phyloP scores from a whole-genome alignment of 2,113 vertebrate genomes.

The Indicator indicator region DNA sequence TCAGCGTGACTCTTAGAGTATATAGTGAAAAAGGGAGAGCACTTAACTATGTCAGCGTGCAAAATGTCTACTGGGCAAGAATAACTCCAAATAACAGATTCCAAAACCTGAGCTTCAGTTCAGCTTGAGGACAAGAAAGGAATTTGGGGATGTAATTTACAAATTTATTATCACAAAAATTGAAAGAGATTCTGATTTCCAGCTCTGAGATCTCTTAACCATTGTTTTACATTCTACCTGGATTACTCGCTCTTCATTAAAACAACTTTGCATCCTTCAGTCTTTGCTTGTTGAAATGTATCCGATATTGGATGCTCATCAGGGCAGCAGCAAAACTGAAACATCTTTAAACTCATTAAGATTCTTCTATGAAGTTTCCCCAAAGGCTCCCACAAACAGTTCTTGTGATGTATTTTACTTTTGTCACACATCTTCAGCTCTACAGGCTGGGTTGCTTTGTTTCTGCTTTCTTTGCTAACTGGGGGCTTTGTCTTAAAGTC shows the following conservation, averaged over 20 bases:
- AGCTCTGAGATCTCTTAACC: background rate
- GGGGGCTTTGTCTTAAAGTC: background rate
- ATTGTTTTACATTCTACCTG: background rate
- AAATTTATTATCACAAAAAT: background rate
- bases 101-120: background rate
- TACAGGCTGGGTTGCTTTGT: background rate
- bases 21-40: background rate
- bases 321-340: background rate
- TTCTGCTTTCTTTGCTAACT: background rate
- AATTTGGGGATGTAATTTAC: background rate
- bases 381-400: background rate
- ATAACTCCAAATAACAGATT: background rate
- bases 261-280: background rate
- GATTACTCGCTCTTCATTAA: background rate
- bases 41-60: background rate
- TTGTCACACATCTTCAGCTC: background rate
- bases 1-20: background rate
- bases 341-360: background rate
- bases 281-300: background rate
- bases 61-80: background rate
- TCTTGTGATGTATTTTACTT: background rate
- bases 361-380: background rate
- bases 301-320: background rate
- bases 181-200: background rate
- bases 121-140: background rate